Evolutionary conservation across 2,113 vertebrate species (phyloP).

Genomic region (Corynorhinus townsendii): DNA sequence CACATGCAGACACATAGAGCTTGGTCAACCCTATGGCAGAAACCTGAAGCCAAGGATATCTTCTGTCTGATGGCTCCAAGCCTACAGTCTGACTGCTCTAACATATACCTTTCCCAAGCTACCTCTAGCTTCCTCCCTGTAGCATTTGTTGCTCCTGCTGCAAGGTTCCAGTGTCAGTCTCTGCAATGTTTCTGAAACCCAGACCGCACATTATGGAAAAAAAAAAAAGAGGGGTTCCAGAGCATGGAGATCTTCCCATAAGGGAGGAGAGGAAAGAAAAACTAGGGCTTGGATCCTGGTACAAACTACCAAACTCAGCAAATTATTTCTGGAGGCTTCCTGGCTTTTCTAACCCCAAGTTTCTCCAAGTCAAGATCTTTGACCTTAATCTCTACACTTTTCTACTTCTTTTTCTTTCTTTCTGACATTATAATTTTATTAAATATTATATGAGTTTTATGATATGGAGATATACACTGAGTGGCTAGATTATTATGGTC

Average conservation of each 20-base stretch:
- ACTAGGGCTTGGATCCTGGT: not conserved
- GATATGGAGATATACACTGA: not conserved
- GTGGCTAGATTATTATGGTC: too few species aligned
- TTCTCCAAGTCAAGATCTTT: constrained; percentile 44
- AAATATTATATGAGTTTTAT: constrained; percentile 1
- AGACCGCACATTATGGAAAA: not conserved
- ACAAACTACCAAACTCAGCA: not conserved
- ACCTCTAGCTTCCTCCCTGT: not conserved
- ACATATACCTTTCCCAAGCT: not conserved
- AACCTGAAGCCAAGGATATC: not conserved
- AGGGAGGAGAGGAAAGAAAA: not conserved
- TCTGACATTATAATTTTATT: constrained; percentile 16
- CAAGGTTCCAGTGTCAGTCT: not conserved
- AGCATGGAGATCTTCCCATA: not conserved
- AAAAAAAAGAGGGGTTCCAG: not conserved
- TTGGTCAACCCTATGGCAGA: not conserved
- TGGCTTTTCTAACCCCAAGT: not conserved
- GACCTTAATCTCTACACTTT: not conserved
- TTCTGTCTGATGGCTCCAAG: not conserved
- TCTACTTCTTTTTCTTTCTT: constrained; percentile 26
- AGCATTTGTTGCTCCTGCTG: not conserved
- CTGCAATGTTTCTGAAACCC: not conserved
- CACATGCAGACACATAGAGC: not conserved
- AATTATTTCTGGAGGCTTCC: constrained; percentile 13
- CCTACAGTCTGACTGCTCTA: not conserved